Base-by-base conservation (phyloP, 2,888 invertebrate species). In the Amaurobius ferox region DNA sequence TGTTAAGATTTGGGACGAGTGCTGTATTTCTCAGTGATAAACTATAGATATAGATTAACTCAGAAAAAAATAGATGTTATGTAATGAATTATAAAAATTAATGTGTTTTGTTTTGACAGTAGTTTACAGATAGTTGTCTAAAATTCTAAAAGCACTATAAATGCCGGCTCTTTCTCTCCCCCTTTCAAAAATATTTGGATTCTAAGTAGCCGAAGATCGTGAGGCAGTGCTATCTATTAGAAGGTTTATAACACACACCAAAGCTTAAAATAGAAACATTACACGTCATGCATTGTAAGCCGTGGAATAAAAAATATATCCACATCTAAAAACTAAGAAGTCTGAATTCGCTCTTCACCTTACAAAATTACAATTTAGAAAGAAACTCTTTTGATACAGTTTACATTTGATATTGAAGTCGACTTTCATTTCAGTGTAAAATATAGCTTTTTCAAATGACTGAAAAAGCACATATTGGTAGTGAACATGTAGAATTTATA, bases 151-250 rank as follows among this genome's bases (percentile, higher is more conserved):
- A 66, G 83, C 83, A 64, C 32, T 81, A 66, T 70, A 55, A 35
- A 39, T 61, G n/a, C 55, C 39, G 35, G 30, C 61, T 73, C 61
- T 68, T 70, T 26, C 40, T 9, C 30, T 64, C 40, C 62, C 62
- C 40, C 70, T 40, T 67, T 66, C 23, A 72, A 83, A 83, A 83
- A 83, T 83, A 83, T 29, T 39, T 76, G 67, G 29, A 68, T 67
- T 66, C 44, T 39, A 28, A 23, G 55, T 64, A 72, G 71, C 73
- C 55, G 32, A 73, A 62, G 1, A 23, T 48, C 29, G 61, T 62
- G 68, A 72, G 83, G 83, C 77, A 83, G 83, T 83, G 83, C 83
- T 81, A 70, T 64, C 81, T 81, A 81, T 40, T 76, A 71, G 83
- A 83, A 83, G 83, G 83, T 83, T 83, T 29, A 55, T 55, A 23